These are phyloP conservation scores for Nomada fabriciana DNA, from an alignment of 2,888 invertebrate species.

Conservation along the genomic window DNA sequence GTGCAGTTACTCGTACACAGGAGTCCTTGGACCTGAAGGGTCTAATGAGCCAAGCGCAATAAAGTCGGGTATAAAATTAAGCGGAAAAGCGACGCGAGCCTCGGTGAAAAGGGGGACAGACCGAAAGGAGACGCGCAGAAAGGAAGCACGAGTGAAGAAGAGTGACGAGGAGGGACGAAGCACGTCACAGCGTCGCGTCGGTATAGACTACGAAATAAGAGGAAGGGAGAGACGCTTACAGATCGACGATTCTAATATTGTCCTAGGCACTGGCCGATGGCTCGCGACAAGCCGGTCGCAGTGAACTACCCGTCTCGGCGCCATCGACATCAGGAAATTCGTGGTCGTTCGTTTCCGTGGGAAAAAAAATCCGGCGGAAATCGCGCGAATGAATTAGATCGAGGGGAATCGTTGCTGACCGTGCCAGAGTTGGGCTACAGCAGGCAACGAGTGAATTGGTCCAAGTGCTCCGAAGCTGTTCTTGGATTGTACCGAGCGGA, in stretches of 20 bases:
- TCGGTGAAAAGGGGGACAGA: constrained; percentile 19
- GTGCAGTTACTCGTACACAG: background rate
- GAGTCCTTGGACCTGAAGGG: constrained; percentile 27
- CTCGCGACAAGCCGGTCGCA: constrained; percentile 72
- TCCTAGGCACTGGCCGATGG: constrained; percentile 78
- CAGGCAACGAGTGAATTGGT: background rate
- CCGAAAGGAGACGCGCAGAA: constrained; percentile 14
- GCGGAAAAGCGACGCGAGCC: background rate
- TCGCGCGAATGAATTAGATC: background rate
- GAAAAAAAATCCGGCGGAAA: constrained; percentile 1
- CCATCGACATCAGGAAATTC: constrained; percentile 62
- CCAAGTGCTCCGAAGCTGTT: background rate
- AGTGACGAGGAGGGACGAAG: constrained; percentile 33
- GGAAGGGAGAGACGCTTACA: constrained; percentile 57
- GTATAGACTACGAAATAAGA: constrained; percentile 34
- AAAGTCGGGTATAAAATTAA: constrained; percentile 21
- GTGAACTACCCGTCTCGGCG: constrained; percentile 76
- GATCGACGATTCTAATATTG: constrained; percentile 82
- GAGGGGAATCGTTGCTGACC: background rate
- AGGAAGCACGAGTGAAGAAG: constrained; percentile 5
- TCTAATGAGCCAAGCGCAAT: constrained; percentile 6
- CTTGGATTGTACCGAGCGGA: background rate
- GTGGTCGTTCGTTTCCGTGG: constrained; percentile 22
- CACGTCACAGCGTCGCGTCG: constrained; percentile 28
- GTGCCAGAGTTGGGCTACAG: background rate